Evolutionary conservation across 2,888 invertebrate genomes (phyloP), one percentile per base, ranked within the genome.

Genomic region (Drosophila mettleri): DNA sequence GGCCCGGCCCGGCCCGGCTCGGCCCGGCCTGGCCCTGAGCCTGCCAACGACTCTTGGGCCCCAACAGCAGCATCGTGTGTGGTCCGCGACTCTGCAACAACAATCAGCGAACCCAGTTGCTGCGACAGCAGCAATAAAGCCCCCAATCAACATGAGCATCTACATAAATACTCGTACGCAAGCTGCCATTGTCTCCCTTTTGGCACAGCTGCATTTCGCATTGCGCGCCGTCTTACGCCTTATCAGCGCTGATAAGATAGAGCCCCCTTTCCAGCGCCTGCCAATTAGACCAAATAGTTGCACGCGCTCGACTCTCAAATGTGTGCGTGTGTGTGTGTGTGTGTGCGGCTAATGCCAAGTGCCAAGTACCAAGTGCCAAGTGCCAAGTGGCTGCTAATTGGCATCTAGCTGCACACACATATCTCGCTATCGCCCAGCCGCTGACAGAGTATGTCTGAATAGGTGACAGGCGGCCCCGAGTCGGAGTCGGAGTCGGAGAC

Each of bases 351-450:
- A 78, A 63, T 65, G 70, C 68, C 43, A 66, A 79, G 69, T 80
- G 83, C 68, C 83, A 82, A 87, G 83, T 76, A 63, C 29, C 29
- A 2, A 29, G 29, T 29, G 38, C 18, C 38, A 67, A 78, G 73
- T 80, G 79, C 70, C 83, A 82, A 87, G 84, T 80, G 67, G 68
- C 63, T 81, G 78, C 83, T 83, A 83, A 83, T 83, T 83, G 83
- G 83, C 73, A 68, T 52, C 64, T 51, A 33, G 24, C 64, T 48
- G 39, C 45, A 10, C 46, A 8, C 45, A 10, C 46, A 8, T 62
- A 60, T 66, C 48, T 33, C 54, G 52, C 69, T 69, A 86, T 76
- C 74, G 63, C 49, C 53, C 33, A 31, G 46, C 46, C 41, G 83
- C 86, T 80, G 82, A 80, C 86, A 80, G 76, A 61, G 36, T 33